phyloP scores from a whole-genome alignment of 1,140 invertebrate species.

The Drosophila athabasca region DNA sequence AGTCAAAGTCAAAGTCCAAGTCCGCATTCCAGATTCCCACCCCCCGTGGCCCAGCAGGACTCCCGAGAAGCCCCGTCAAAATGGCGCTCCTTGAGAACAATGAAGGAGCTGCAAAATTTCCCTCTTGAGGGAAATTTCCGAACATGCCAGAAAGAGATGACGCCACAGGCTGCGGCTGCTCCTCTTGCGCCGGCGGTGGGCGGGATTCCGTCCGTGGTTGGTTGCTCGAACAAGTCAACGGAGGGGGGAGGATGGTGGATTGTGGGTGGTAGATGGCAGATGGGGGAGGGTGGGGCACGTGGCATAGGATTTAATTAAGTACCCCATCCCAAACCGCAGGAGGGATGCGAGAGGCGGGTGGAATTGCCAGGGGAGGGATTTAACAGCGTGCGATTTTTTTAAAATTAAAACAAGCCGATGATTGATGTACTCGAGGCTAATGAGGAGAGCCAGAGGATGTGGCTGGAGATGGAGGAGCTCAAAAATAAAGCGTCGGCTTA shows the following conservation, averaged over 20 bases:
- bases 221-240: conserved; percentile 14
- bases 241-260: conserved; percentile 4
- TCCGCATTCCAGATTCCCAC: too few species aligned
- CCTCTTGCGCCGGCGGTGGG: conserved; percentile 46
- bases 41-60: too few species aligned
- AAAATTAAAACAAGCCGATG: conserved; percentile 77
- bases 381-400: conserved; percentile 71
- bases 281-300: conserved; percentile 29
- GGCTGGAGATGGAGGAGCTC: neutral
- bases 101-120: conserved; percentile 47
- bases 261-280: neutral
- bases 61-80: conserved; percentile 11
- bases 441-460: conserved; percentile 46
- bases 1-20: too few species aligned
- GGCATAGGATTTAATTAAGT: conserved; percentile 71
- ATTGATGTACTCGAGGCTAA: conserved; percentile 79
- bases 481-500: neutral
- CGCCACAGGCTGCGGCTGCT: conserved; percentile 35
- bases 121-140: conserved; percentile 51
- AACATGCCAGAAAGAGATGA: conserved; percentile 61
- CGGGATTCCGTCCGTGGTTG: conserved; percentile 60
- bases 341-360: neutral
- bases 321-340: conserved; percentile 42
- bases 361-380: neutral
- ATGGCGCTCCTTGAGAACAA: conserved; percentile 46